phyloP scores from a whole-genome alignment of 2,888 invertebrate genomes.

The Herminia tarsipennalis region DNA sequence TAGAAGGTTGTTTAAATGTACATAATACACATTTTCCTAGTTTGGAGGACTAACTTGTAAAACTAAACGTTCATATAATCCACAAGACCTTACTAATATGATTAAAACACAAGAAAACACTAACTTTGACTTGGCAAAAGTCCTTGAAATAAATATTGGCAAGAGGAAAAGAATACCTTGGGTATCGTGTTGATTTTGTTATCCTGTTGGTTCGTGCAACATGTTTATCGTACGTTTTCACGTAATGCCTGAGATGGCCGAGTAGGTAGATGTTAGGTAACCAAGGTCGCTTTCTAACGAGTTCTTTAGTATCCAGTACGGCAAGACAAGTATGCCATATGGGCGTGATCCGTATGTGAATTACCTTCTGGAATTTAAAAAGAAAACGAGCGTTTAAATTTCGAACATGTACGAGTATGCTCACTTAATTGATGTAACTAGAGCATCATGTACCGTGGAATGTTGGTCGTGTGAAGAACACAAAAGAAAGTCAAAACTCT shows the following conservation, averaged over 20 bases:
- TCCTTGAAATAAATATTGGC: not conserved
- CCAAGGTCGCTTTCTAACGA: constrained; percentile 65
- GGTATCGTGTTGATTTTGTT: constrained; percentile 9
- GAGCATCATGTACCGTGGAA: not conserved
- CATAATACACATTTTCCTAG: no score
- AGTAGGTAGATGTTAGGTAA: constrained; percentile 47
- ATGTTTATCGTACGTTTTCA: constrained; percentile 17
- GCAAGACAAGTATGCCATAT: constrained; percentile 28
- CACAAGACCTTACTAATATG: not conserved
- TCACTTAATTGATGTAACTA: constrained; percentile 3
- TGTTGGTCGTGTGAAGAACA: no score
- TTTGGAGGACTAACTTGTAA: no score
- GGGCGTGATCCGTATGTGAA: constrained; percentile 35
- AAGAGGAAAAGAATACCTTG: constrained; percentile 9
- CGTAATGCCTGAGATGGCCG: constrained; percentile 39
- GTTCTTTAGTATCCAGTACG: constrained; percentile 33
- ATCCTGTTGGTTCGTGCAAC: no score
- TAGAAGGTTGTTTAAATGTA: no score
- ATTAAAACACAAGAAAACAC: not conserved
- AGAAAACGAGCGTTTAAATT: not conserved
- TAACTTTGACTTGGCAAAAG: no score
- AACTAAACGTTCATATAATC: no score
- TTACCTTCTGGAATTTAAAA: constrained; percentile 22
- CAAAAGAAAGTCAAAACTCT: not conserved
- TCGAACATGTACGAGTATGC: not conserved